phyloP scores from a whole-genome alignment of 2,113 vertebrate species.

The Polypterus senegalus region DNA sequence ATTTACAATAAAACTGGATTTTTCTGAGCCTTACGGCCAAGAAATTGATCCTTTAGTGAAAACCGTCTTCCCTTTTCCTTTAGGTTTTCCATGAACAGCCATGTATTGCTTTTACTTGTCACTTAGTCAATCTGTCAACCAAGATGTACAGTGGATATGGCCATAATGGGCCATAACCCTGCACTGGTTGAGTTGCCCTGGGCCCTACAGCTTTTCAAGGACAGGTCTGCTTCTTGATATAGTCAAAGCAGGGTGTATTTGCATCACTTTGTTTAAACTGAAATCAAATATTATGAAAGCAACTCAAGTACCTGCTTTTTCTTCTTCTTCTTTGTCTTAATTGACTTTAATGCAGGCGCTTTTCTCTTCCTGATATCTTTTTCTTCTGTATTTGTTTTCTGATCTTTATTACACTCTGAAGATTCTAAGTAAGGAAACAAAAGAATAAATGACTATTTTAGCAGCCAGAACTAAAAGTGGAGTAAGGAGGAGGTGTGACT shows the following conservation, averaged over 20 bases:
- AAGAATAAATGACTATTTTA: background rate
- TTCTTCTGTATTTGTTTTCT: constrained; percentile 16
- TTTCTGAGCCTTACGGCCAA: too few relatives aligned
- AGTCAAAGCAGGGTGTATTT: background rate
- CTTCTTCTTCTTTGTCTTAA: constrained; percentile 30
- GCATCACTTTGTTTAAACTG: background rate
- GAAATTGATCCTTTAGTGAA: too few relatives aligned
- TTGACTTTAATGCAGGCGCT: constrained; percentile 18
- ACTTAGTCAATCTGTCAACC: too few relatives aligned
- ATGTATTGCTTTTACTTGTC: too few relatives aligned
- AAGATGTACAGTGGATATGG: background rate
- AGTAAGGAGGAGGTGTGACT: background rate
- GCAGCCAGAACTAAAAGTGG: background rate
- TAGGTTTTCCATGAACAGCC: too few relatives aligned
- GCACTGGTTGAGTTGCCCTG: background rate
- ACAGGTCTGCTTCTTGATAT: background rate
- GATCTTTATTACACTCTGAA: constrained; percentile 14
- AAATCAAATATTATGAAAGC: background rate
- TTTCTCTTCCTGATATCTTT: constrained; percentile 40
- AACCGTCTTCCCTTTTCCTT: too few relatives aligned
- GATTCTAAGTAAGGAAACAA: constrained; percentile 26
- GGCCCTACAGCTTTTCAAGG: background rate
- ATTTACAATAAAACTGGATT: too few relatives aligned
- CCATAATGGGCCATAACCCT: background rate
- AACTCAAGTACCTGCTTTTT: constrained; percentile 19